Evolutionary conservation across 2,113 vertebrate genomes (phyloP), one percentile per base, ranked within the genome.

Genomic region (Sebastes fasciatus): DNA sequence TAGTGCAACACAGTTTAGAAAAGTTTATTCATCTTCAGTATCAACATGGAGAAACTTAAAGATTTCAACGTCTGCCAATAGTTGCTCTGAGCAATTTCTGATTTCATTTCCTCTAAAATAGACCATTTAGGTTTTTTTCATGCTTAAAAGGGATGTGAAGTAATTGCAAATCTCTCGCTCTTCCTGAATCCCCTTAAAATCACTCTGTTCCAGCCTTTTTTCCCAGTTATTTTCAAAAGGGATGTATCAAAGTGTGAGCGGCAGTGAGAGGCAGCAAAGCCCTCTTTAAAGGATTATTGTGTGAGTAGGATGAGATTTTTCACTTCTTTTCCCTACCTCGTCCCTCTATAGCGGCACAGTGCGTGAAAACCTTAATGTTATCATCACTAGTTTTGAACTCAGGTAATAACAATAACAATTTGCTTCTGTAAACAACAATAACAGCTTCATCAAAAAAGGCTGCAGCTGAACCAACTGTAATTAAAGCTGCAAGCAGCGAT

Each of bases 271-370:
- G 75, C 64, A 82, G 72, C 73, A 88, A 75, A 86, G 71, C 80
- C 74, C 71, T 82, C 72, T 84, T 89, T 83, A 80, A 86, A 88
- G 81, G 89, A 87, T 93, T 85, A 90, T 72, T 78, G 82, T 46
- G 61, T 58, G 78, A 90, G 91, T 75, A 85, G 83, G 83, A 87
- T 82, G 82, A 82, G 76, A 73, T 88, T 72, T 83, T 73, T 77
- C 79, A 66, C 67, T 88, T 79, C 40, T 79, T 61, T 78, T 66
- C 57, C 45, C 23, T 40, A 42, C 60, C 72, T 84, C 83, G 40
- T 70, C 55, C 60, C 34, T 86, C 79, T 57, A 34, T 61, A 16
- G 71, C 77, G 67, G 66, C 66, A 70, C 42, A 67, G 55, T 12
- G 51, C 78, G 77, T 42, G 45, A 70, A 76, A 63, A 40, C 26